Base-by-base conservation (phyloP, 2,113 vertebrate genomes). In the Monopterus albus region DNA sequence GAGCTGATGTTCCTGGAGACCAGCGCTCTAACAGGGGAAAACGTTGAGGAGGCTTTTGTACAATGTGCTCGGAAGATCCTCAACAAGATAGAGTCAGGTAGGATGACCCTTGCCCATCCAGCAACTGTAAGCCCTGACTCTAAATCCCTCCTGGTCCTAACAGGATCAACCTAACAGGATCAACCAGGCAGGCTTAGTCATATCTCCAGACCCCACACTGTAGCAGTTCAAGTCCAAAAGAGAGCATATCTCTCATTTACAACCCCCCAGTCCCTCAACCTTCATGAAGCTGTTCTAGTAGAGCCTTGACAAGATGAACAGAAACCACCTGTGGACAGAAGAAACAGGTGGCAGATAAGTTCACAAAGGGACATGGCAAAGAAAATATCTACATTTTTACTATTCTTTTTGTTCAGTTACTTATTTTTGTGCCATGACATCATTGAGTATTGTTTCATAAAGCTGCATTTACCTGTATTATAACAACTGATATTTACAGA, bases 81-180 rank as follows among this genome's bases (percentile, higher is more conserved):
- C 75, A 97, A 96, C 87, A 97, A 97, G 92, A 97, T 97, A 1
- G 96, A 97, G 83, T 96, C 96, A 85, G 96, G 96, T 97, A 91
- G 26, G 69, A 64, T 26, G 20, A 26, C 47, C 58, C 31, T 53
- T 28, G 14, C 36, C n/a, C 50, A 5, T 46, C n/a, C n/a, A n/a
- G n/a, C n/a, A 50, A 10, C 47, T 14, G 12, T 25, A 21, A 52
- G 20, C 39, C n/a, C 40, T 1, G 6, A 65, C 39, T 35, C 45
- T 43, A 42, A 67, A 63, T 60, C 38, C 51, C 36, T 1, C 7
- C 39, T 65, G 28, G 57, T 59, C 51, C 45, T 25, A 4, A 50
- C 35, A 39, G 13, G 51, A 49, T 72, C 28, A 71, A 53, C 36
- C 3, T 25, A 4, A 50, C 35, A 39, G 13, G 51, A 49, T 72